phyloP scores from a whole-genome alignment of 64 coral and sea anemone species.

The Acropora yongei region DNA sequence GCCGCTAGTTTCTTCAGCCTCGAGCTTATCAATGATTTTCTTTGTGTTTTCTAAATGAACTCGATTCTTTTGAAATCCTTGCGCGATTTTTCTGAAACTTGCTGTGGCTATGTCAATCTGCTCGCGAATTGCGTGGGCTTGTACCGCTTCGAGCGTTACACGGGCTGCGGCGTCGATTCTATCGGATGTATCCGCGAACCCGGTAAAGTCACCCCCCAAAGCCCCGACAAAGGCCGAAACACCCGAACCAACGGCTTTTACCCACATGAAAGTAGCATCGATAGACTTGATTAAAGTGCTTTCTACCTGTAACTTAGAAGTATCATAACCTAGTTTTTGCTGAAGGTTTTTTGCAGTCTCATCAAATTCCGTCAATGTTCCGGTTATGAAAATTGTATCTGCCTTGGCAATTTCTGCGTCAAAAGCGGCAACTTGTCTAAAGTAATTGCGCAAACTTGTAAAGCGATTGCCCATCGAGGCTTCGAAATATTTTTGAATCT shows the following conservation, averaged over 20 bases:
- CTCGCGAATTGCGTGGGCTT: not conserved
- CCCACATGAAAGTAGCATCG: slow-evolving; percentile 54
- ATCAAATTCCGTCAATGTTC: slow-evolving; percentile 21
- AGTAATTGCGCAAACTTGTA: slow-evolving; percentile 31
- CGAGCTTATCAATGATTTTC: slow-evolving; percentile 43
- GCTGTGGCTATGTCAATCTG: slow-evolving; percentile 27
- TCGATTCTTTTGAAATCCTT: slow-evolving; percentile 16
- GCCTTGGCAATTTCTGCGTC: slow-evolving; percentile 39
- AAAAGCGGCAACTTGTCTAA: slow-evolving; percentile 31
- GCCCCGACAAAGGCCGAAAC: not conserved
- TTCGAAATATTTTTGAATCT: slow-evolving; percentile 52
- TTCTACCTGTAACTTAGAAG: slow-evolving; percentile 24
- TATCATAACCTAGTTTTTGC: slow-evolving; percentile 32
- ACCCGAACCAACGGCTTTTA: slow-evolving; percentile 40
- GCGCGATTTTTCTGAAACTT: not conserved
- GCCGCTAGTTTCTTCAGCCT: slow-evolving; percentile 4
- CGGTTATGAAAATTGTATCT: slow-evolving; percentile 53
- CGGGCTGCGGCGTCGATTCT: slow-evolving; percentile 12
- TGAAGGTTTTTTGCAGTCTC: slow-evolving; percentile 6
- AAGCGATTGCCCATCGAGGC: slow-evolving; percentile 47
- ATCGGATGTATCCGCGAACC: slow-evolving; percentile 30
- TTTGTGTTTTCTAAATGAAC: slow-evolving; percentile 45
- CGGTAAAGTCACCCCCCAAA: slow-evolving; percentile 41
- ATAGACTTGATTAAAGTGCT: slow-evolving; percentile 12
- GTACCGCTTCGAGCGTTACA: slow-evolving; percentile 35